Percentiles rank a stretch among this genome's conserved stretches.
Conservation (phyloP, 2,888 invertebrate genomes). For the Drosophila greeni region DNA sequence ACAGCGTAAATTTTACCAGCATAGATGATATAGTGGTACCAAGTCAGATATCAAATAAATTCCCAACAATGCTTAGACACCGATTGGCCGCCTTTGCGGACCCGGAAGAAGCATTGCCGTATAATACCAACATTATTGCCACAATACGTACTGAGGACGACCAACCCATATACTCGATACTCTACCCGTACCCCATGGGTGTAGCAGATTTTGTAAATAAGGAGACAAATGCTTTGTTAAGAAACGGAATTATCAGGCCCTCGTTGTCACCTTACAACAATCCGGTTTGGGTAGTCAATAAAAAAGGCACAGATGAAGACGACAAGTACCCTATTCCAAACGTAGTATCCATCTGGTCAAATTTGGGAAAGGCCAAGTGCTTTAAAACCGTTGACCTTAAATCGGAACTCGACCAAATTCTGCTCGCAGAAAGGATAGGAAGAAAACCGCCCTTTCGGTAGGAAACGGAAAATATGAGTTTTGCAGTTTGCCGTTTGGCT, state of each 20-base stretch:
- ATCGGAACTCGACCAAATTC: not conserved
- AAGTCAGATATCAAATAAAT: not conserved
- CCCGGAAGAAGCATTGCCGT: constrained; percentile 1
- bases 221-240: not conserved
- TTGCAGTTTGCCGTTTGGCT: not conserved
- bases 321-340: constrained; percentile 1
- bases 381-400: constrained; percentile 3
- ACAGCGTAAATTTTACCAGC: not conserved
- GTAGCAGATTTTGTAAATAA: too few relatives aligned
- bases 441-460: not conserved
- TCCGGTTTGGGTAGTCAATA: constrained; percentile 1
- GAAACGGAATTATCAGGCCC: not conserved
- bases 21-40: not conserved
- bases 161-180: too few relatives aligned
- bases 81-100: not conserved
- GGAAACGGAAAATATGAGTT: constrained; percentile 2
- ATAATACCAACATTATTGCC: not conserved
- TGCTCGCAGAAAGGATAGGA: not conserved
- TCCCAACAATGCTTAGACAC: not conserved
- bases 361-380: not conserved
- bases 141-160: too few relatives aligned
- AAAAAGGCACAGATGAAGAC: constrained; percentile 1
- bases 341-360: not conserved
- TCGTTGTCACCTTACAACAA: not conserved
- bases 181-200: too few relatives aligned